phyloP scores from a whole-genome alignment of 35 echinoderm and acorn worm species.

The Chiridota heheva region DNA sequence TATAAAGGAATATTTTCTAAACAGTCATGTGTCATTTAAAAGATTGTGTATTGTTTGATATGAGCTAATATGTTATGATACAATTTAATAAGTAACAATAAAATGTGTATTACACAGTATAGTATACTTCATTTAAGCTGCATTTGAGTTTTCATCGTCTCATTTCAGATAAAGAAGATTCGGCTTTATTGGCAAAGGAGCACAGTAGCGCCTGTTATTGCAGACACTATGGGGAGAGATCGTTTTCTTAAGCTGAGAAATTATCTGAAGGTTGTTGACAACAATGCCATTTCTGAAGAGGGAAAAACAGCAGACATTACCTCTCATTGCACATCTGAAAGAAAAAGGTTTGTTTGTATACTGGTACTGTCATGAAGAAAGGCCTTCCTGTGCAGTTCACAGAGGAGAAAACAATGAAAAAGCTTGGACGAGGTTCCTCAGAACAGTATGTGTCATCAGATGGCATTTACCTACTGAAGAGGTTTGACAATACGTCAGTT shows the following conservation, averaged over 20 bases:
- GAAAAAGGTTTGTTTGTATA: neutral
- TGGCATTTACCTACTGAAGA: too few species aligned
- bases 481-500: neutral
- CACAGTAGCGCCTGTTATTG: neutral
- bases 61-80: too few species aligned
- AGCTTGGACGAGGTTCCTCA: neutral
- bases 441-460: conserved; percentile 8
- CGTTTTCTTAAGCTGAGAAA: neutral
- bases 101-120: too few species aligned
- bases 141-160: too few species aligned
- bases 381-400: neutral
- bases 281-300: neutral
- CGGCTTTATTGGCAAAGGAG: conserved; percentile 4
- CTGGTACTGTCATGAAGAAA: neutral
- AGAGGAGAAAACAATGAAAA: neutral
- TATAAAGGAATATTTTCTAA: too few species aligned
- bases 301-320: neutral
- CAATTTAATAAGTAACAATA: too few species aligned
- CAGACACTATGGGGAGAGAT: conserved; percentile 5
- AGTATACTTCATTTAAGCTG: too few species aligned
- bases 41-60: too few species aligned
- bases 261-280: conserved; percentile 6
- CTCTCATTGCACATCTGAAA: neutral
- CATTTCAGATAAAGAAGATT: conserved; percentile 1
- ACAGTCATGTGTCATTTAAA: too few species aligned